Evolutionary conservation across 2,888 invertebrate genomes (phyloP).

Genomic region (Aphidoletes aphidimyza): DNA sequence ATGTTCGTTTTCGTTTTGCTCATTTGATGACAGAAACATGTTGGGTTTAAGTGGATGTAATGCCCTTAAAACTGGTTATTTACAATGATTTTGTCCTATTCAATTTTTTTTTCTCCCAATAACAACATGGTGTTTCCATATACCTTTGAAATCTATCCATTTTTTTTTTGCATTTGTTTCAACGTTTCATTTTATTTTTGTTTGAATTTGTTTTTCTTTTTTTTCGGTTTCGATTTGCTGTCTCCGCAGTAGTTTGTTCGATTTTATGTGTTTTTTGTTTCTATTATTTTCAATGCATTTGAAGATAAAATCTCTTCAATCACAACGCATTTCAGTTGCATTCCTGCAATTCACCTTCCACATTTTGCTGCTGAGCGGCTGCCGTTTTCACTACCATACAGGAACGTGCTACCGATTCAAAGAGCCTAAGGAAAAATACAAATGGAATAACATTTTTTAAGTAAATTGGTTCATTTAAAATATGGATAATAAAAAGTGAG

Average conservation of each 20-base stretch:
- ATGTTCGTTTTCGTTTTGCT: too few relatives aligned
- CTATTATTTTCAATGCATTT: too few relatives aligned
- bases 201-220: neutral
- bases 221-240: neutral
- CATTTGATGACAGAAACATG: too few relatives aligned
- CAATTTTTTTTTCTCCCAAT: too few relatives aligned
- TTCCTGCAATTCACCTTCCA: conserved; percentile 64
- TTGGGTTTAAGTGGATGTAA: neutral
- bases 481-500: neutral
- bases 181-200: neutral
- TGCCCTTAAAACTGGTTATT: neutral
- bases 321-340: conserved; percentile 61
- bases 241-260: conserved; percentile 31
- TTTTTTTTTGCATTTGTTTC: too few relatives aligned
- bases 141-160: too few relatives aligned
- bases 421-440: conserved; percentile 74
- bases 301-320: neutral
- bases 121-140: too few relatives aligned
- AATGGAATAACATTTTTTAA: neutral
- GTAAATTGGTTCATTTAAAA: neutral
- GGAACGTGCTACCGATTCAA: conserved; percentile 95
- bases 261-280: too few relatives aligned
- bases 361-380: conserved; percentile 64
- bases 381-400: conserved; percentile 88
- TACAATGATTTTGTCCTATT: neutral